Base-by-base conservation (phyloP, 2,888 invertebrate genomes). In the Gryllus longicercus region DNA sequence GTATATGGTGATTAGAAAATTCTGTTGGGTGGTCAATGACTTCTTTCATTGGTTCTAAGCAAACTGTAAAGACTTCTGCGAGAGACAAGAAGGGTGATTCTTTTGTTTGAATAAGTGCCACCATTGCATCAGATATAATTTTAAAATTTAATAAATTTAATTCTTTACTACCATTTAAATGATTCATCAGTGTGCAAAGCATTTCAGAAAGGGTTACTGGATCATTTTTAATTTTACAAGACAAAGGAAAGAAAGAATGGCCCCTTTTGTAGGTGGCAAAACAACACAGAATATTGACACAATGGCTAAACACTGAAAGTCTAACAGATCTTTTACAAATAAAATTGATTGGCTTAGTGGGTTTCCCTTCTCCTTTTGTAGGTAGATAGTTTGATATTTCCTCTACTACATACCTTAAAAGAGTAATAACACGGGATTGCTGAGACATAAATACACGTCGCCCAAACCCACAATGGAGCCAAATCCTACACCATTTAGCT, bases 391-490 rank as follows among this genome's bases (percentile, higher is more conserved):
- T 14, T 38, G 38, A 38, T 38, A 77, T 49, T 18, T n/a, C 49
- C n/a, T 77, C 77, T 14, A 49, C 49, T 2, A 77, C 50, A 77
- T 50, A 77, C 77, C 50, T 77, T 21, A 77, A 77, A 12, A 82
- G 49, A 18, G 77, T 49, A 21, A 18, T 11, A 4, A 75, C 49
- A 51, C 80, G 51, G 12, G 79, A 77, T 16, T 80, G 75, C 16
- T 77, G 51, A 18, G 50, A 75, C 38, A 82, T 79, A 11, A 82
- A 23, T 11, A 81, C 23, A 63, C 77, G 74, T 75, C 79, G 78
- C 16, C 80, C 80, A 74, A 78, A 76, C 11, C 63, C 25, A 63
- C 80, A 75, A 79, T 82, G 80, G 21, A 82, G 77, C 80, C 80
- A 79, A n/a, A 76, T 63, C 3, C 25, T 63, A 50, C 78, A 82